phyloP scores from a whole-genome alignment of 2,113 vertebrate genomes.

The Atractosteus spatula region DNA sequence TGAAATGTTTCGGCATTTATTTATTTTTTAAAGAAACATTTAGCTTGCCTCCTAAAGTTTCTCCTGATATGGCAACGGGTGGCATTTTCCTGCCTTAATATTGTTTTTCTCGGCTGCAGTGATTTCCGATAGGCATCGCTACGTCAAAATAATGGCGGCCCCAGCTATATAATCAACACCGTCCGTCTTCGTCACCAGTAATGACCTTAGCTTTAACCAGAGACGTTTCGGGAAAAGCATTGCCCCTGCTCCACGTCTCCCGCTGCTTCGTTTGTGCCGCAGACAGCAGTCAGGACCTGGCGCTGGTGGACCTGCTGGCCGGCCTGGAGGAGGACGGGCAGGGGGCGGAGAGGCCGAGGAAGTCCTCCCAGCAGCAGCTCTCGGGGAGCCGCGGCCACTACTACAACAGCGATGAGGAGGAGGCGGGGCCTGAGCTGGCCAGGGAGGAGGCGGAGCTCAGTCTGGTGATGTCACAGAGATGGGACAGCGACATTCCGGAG shows the following conservation, averaged over 20 bases:
- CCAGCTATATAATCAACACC: not conserved
- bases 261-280: slow-evolving; percentile 42
- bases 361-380: slow-evolving; percentile 60
- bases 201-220: not conserved
- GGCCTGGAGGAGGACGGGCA: slow-evolving; percentile 85
- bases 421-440: slow-evolving; percentile 82
- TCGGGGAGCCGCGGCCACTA: slow-evolving; percentile 66
- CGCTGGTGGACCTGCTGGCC: slow-evolving; percentile 83
- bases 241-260: too few species aligned
- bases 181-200: not conserved
- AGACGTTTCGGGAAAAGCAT: not conserved
- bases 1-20: too few species aligned
- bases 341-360: slow-evolving; percentile 59
- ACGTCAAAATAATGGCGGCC: not conserved
- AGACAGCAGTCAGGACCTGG: slow-evolving; percentile 80
- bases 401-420: slow-evolving; percentile 96
- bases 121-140: too few species aligned
- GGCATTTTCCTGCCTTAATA: too few species aligned
- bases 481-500: slow-evolving; percentile 77
- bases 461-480: slow-evolving; percentile 90
- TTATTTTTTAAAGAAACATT: too few species aligned
- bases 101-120: too few species aligned
- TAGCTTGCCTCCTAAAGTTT: too few species aligned
- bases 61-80: too few species aligned
- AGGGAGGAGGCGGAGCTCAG: slow-evolving; percentile 91